Conservation (phyloP, 2,888 invertebrate species). For the Yponomeuta cagnagella region DNA sequence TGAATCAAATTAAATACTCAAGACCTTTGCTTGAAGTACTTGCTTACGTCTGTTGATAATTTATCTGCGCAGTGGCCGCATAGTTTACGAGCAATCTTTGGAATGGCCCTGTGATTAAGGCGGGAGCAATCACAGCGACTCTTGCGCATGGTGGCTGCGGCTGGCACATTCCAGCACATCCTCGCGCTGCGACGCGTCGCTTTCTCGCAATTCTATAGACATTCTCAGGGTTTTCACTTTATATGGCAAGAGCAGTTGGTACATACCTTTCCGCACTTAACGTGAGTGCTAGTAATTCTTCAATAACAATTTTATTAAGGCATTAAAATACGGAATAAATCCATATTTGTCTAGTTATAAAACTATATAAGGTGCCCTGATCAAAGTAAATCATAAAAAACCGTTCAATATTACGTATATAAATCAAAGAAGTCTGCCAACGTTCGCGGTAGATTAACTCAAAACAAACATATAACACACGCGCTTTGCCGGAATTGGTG, state of each 20-base stretch:
- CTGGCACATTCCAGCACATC: constrained; percentile 1
- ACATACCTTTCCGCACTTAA: neutral
- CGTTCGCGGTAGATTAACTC: constrained; percentile 63
- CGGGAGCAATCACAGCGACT: neutral
- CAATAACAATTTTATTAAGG: neutral
- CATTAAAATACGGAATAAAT: constrained; percentile 28
- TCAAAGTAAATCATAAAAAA: constrained; percentile 33
- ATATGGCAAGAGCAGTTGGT: neutral
- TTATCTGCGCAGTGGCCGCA: neutral
- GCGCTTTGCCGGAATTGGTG: constrained; percentile 36
- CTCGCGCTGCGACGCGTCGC: neutral
- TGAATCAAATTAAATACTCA: no score
- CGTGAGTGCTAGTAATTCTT: neutral
- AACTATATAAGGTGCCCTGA: constrained; percentile 28
- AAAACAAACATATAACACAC: constrained; percentile 62
- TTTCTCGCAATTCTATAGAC: neutral
- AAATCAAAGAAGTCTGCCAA: constrained; percentile 41
- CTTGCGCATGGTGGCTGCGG: neutral
- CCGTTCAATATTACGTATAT: constrained; percentile 26
- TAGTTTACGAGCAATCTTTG: neutral
- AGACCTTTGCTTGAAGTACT: neutral
- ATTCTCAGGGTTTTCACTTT: neutral
- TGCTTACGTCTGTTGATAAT: neutral
- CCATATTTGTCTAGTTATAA: constrained; percentile 18
- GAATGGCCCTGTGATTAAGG: neutral